A percentile compares a stretch with the other conserved stretches of the same genome.
These are phyloP conservation scores for Notodonta dromedarius DNA, from an alignment of 2,888 invertebrate species.

Conservation along the genomic window DNA sequence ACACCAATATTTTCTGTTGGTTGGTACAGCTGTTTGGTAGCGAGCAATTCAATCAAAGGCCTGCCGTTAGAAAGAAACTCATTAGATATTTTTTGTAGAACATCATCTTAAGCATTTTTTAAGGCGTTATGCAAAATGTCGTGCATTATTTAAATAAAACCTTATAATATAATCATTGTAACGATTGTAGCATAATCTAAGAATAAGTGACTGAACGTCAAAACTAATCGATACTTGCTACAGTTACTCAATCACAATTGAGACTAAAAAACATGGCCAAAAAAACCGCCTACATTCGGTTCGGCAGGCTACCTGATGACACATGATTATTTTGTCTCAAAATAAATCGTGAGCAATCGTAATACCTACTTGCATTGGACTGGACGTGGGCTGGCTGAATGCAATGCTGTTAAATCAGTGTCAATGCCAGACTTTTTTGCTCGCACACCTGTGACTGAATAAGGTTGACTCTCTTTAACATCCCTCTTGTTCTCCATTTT, in stretches of 20 bases:
- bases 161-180: too few relatives aligned
- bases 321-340: slow-evolving; percentile 37
- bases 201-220: background rate
- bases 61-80: too few relatives aligned
- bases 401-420: slow-evolving; percentile 10
- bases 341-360: slow-evolving; percentile 37
- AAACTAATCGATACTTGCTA: slow-evolving; percentile 6
- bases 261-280: slow-evolving; percentile 4
- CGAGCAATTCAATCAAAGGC: too few relatives aligned
- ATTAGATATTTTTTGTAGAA: too few relatives aligned
- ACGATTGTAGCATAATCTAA: background rate
- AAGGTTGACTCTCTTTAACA: background rate
- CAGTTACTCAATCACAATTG: background rate
- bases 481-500: too few relatives aligned
- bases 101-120: too few relatives aligned
- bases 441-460: background rate
- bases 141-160: too few relatives aligned
- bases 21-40: too few relatives aligned
- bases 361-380: slow-evolving; percentile 18
- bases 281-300: slow-evolving; percentile 19
- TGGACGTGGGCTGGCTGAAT: slow-evolving; percentile 26
- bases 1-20: too few relatives aligned
- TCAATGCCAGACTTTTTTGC: slow-evolving; percentile 18
- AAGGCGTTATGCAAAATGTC: too few relatives aligned
- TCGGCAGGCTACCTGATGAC: slow-evolving; percentile 25